Evolutionary conservation across 2,797 vertebrate species (phyloP).

Genomic region (Choloepus didactylus): DNA sequence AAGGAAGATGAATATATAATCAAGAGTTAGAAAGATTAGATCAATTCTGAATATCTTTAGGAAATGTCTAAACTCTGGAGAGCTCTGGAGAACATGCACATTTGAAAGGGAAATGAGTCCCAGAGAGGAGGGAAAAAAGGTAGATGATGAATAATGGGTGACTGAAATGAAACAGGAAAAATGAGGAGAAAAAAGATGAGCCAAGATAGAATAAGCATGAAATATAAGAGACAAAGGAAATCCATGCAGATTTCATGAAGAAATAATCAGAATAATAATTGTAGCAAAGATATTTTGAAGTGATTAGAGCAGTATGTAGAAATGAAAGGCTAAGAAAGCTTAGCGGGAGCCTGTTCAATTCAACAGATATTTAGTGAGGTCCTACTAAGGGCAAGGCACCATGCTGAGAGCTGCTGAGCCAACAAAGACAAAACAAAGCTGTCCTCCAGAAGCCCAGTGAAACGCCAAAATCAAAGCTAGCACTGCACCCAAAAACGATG

Average conservation of each 20-base stretch:
- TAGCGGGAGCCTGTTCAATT: neutral
- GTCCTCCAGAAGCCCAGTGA: neutral
- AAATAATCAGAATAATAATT: conserved; percentile 53
- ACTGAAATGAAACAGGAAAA: neutral
- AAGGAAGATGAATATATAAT: conserved; percentile 63
- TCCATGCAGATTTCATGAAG: neutral
- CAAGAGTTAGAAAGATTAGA: conserved; percentile 32
- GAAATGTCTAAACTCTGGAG: conserved; percentile 8
- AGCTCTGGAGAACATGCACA: conserved; percentile 21
- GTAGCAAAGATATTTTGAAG: neutral
- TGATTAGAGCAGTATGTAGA: neutral
- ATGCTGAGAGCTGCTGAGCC: neutral
- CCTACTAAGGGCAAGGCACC: neutral
- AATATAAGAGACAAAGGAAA: neutral
- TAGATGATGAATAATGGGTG: neutral
- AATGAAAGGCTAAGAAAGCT: neutral
- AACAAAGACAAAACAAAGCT: neutral
- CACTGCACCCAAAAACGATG: neutral
- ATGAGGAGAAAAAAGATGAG: conserved; percentile 11
- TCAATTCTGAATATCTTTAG: conserved; percentile 54
- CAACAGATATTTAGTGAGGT: neutral
- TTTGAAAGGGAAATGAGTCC: conserved; percentile 61
- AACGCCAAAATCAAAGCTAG: neutral
- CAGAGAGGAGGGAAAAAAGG: neutral
- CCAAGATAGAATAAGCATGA: neutral